Evolutionary conservation across 1,140 invertebrate genomes (phyloP), one percentile per base, ranked within the genome.

Genomic region (Rhynchophorus ferrugineus): DNA sequence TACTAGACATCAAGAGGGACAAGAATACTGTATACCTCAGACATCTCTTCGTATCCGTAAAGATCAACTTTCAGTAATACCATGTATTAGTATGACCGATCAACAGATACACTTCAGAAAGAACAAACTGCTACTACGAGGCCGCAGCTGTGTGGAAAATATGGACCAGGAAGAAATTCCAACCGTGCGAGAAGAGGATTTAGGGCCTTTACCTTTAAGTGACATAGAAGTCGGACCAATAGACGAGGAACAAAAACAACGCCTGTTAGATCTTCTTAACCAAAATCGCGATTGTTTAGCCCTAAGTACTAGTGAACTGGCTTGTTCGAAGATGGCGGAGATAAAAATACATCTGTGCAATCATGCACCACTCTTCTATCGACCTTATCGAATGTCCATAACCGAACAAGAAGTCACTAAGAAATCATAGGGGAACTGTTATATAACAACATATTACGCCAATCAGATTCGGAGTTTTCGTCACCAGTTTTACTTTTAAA

Each of bases 1-100:
- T 57, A 60, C 71, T 38, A 49, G 66, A 43, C 62, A 61, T 41
- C 41, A 71, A 57, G 55, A 68, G 39, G 61, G 66, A 44, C 47
- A 37, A 34, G 45, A 69, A 19, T 61, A 64, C 49, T 53, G 57
- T 44, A 61, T 61, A 51, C 61, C 64, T 43, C 47, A 57, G 17
- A 61, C 49, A 39, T 42, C 66, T 41, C 47, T 56, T 2, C 2
- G 1, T 17, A 17, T 39, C 14, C 1, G 17, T 2, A 14, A 3
- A 3, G 37, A 16, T 14, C 1, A 39, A 39, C 13, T 1, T 2
- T 39, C 37, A 39, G 37, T 14, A 3, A 3, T 39, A 39, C 37
- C 37, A 14, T 46, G 44, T 14, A 34, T 46, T 1, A 46, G 13
- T 34, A 3, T 46, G 13, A 2, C 44, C 2, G 41, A 43, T 43